Base-by-base conservation (phyloP, 2,888 invertebrate species). In the Lithophane leautieri region DNA sequence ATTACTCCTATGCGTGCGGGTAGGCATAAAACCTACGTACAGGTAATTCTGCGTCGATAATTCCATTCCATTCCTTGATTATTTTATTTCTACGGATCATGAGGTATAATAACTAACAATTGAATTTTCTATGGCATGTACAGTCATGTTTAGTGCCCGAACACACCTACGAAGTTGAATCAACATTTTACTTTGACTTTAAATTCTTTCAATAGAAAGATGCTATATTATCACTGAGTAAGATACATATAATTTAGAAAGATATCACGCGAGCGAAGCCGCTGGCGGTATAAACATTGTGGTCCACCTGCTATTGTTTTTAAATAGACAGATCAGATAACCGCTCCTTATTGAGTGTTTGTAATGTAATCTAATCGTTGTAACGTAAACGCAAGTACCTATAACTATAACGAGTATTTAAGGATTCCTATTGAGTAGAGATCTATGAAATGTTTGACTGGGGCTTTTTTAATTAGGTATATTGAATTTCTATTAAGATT, bases 241-340 rank as follows among this genome's bases (percentile, higher is more conserved):
- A 47, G 6, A 47, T 14, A 14, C 16, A 47, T 47, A 47, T 47
- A 47, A 47, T 47, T 16, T 47, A 16, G 6, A 47, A 16, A 47
- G 6, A 47, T 47, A 16, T 47, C 47, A 47, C 47, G 47, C 16
- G 47, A 16, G 47, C 47, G 16, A 47, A 47, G 1, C 47, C 47
- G 47, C 16, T 16, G 47, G 50, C 2, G 44, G 44, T 71, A 52
- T 47, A 42, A 65, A 65, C 34, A 68, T 70, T 28, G 12, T 44
- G 52, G 11, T 63, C 0, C 65, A 84, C 44, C 67, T 73, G 63
- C 14, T 56, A n/a, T 66, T 71, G 65, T 68, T 74, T 74, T 76
- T 44, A 61, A 68, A 70, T 50, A 56, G 9, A 71, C 22, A 28
- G 16, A 25, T 52, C 40, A 50, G 42, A 65, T 61, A 54, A 42